Base-by-base conservation (phyloP, 2,888 invertebrate genomes). In the Acanthosepion pharaonis region DNA sequence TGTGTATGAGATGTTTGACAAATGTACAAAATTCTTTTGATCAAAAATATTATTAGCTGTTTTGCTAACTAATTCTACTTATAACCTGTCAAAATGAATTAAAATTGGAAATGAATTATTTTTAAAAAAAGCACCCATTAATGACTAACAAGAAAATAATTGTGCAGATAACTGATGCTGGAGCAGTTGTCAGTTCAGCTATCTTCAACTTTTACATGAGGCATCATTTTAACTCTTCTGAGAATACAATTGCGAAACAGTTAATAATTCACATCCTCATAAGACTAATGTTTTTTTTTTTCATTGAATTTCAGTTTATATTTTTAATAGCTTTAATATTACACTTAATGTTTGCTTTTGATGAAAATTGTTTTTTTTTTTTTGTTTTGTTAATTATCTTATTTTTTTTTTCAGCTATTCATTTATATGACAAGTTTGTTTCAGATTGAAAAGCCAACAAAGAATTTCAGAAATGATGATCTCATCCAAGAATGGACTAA, bases 1-100 rank as follows among this genome's bases (percentile, higher is more conserved):
- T 64, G 64, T 78, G 78, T 78, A 78, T 78, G 78, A 78, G 78
- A 78, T 78, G 78, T 78, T 78, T 78, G 78, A 78, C 78, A 78
- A 78, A 78, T 78, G 28, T 78, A 11, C n/a, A 78, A 9, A n/a
- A 11, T 78, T n/a, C 18, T 78, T 28, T 78, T 78, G 11, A 28
- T 11, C 9, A 78, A n/a, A 78, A 28, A 78, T 78, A 28, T 78
- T 78, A 28, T 78, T 64, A 5, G 11, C 64, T 78, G 78, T 78
- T 78, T 78, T 78, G 78, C 78, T 78, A 15, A n/a, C 9, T 78
- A 28, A 28, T 64, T 25, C 25, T 28, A 25, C 25, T n/a, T 78
- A 78, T 78, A 78, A 9, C n/a, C 28, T 78, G 9, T n/a, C n/a
- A n/a, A 78, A 78, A 78, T 28, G 23, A 78, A 55, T 55, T 18